Evolutionary conservation across 2,888 invertebrate genomes (phyloP).

Genomic region (Amphipyra berbera): DNA sequence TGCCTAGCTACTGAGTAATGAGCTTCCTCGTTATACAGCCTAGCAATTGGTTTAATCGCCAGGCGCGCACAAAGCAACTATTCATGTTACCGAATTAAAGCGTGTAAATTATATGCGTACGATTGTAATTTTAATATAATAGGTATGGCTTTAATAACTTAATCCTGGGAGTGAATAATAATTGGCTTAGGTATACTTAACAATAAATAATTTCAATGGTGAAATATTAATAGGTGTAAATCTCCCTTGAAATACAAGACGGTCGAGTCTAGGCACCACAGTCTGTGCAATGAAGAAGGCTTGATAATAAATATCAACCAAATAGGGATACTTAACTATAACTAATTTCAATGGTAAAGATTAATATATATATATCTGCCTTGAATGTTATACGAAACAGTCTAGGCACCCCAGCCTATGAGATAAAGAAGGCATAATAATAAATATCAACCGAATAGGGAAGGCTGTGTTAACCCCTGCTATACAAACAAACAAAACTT

Average conservation of each 20-base stretch:
- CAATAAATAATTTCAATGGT: constrained; percentile 18
- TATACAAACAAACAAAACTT: constrained; percentile 47
- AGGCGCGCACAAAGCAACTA: constrained; percentile 38
- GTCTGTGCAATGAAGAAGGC: too few species aligned
- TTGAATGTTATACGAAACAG: background rate
- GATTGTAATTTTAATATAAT: constrained; percentile 46
- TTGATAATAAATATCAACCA: too few species aligned
- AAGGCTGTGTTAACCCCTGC: constrained; percentile 19
- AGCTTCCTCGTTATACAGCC: constrained; percentile 58
- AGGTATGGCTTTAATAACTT: background rate
- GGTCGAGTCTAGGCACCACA: too few species aligned
- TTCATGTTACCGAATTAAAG: constrained; percentile 50
- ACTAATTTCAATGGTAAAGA: too few species aligned
- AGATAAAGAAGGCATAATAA: constrained; percentile 31
- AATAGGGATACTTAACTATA: too few species aligned
- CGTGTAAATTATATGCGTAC: constrained; percentile 41
- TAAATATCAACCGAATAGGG: constrained; percentile 12
- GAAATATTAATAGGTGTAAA: too few species aligned
- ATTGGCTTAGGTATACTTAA: constrained; percentile 13
- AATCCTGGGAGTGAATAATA: constrained; percentile 18
- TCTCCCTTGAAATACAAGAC: too few species aligned
- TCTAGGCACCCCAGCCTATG: background rate
- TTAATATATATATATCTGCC: background rate
- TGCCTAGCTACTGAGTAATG: constrained; percentile 56
- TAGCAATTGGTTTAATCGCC: constrained; percentile 58